Base-by-base conservation (phyloP, 92 coral and sea anemone genomes). In the Pocillopora grandis region DNA sequence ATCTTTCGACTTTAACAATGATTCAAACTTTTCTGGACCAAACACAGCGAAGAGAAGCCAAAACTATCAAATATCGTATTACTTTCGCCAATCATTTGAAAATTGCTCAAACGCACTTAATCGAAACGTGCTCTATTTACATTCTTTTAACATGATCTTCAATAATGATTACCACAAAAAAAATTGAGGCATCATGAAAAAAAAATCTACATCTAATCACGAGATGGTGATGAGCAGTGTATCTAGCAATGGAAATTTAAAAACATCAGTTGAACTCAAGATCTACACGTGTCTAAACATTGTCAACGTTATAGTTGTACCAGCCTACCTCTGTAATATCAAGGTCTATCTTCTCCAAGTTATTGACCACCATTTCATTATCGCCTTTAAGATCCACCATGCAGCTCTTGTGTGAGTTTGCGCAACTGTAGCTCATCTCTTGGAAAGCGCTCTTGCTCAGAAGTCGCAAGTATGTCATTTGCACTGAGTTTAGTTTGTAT, bases 381-480 rank as follows among this genome's bases (percentile, higher is more conserved):
- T 94, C 95, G 15, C 98, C 95, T 65, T 90, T 90, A 21, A 94
- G 88, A 74, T 87, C 92, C 73, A 94, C 81, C 80, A 63, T 64
- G 35, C 86, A 83, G n/a, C 36, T 71, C 18, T 77, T 70, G 57
- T 63, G 74, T 64, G 92, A 89, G 84, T 89, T 86, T 13, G 78
- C 77, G 84, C 98, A 94, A 68, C 85, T 91, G 78, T 94, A 94
- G 12, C 85, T 89, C 71, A 94, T 74, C 27, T 87, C 80, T 84
- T 94, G 98, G 72, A 80, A 81, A 16, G 94, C 95, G 80, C 84
- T 76, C 83, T 60, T 91, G 76, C 95, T 94, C 66, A 89, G 83
- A 64, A 92, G 92, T 35, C 98, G 98, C 0, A 94, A 90, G 90
- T 84, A 94, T 57, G 73, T 88, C 87, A 94, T 87, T 76, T 94